Conservation (phyloP, 2,797 vertebrate species). For the Gymnopithys bicolor region DNA sequence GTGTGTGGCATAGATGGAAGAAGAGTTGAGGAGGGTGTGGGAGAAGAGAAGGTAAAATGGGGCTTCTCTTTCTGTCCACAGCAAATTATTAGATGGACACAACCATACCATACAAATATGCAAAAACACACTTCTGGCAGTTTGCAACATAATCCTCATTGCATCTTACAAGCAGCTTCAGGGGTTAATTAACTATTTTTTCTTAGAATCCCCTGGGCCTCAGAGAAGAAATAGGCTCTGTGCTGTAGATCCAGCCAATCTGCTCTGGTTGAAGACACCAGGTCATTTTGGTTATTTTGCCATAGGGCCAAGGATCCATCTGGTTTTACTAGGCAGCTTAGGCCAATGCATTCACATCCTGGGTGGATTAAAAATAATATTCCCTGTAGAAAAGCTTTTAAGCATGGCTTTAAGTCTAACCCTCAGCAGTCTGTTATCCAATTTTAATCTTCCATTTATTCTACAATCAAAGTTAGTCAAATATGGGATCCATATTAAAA, state of each 20-base stretch:
- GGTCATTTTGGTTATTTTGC: not conserved
- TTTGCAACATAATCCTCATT: not conserved
- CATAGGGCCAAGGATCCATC: not conserved
- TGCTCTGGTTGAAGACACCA: not conserved
- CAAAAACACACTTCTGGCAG: not conserved
- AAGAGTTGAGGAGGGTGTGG: not conserved
- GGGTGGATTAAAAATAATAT: not conserved
- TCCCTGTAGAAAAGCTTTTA: not conserved
- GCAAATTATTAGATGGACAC: not conserved
- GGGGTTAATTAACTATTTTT: not conserved
- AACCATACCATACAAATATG: not conserved
- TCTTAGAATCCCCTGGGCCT: not conserved
- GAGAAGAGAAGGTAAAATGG: fast-evolving
- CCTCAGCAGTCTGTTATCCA: not conserved
- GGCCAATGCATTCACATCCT: not conserved
- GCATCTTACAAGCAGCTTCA: not conserved
- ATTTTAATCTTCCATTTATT: not conserved
- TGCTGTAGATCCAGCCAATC: not conserved
- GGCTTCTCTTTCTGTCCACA: not conserved
- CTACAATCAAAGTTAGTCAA: not conserved
- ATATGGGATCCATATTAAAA: fast-evolving
- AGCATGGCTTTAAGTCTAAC: not conserved
- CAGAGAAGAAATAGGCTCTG: not conserved
- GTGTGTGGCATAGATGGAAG: fast-evolving
- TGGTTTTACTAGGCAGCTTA: not conserved